Base-by-base conservation (phyloP, 1,140 invertebrate species). In the Drosophila suzukii region DNA sequence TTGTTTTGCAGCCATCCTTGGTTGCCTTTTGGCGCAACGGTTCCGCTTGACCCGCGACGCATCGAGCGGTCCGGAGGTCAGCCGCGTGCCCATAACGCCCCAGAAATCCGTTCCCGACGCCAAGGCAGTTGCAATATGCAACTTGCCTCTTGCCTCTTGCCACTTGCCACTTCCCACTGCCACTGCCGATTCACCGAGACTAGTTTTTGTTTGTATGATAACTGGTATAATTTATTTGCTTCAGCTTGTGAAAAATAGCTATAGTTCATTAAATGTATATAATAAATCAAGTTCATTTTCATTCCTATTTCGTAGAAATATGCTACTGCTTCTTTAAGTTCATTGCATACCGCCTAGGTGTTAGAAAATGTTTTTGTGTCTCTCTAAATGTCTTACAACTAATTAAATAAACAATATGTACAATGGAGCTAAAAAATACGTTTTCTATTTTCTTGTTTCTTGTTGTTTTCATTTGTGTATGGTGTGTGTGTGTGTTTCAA, bases 11-110 rank as follows among this genome's bases (percentile, higher is more conserved):
- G 72, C 71, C 89, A 91, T 91, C 89, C 88, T 91, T 91, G 81
- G 89, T 68, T 91, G 88, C 78, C 75, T 89, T 84, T 90, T 91
- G 88, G 88, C 88, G 88, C 80, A 91, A 91, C 88, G 89, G 88
- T 91, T 91, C 58, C 78, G 89, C 88, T 91, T 66, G 88, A 91
- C 88, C 89, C 88, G 56, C 65, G 44, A 32, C 68, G 58, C 67
- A 62, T 68, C 61, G 54, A 47, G 47, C 56, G 34, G 36, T 38
- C 53, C 68, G 75, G 83, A 83, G 83, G 83, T 86, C 83, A 86
- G 55, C 68, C 54, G 63, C 57, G 65, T 72, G 68, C 68, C 57
- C 70, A 74, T 68, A 78, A 66, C 43, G 75, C 79, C 78, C 51
- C 50, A 70, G 20, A 57, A 63, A 50, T 34, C 12, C 32, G 24